phyloP scores from a whole-genome alignment of 1,140 invertebrate genomes.

The Calycopis cecrops region DNA sequence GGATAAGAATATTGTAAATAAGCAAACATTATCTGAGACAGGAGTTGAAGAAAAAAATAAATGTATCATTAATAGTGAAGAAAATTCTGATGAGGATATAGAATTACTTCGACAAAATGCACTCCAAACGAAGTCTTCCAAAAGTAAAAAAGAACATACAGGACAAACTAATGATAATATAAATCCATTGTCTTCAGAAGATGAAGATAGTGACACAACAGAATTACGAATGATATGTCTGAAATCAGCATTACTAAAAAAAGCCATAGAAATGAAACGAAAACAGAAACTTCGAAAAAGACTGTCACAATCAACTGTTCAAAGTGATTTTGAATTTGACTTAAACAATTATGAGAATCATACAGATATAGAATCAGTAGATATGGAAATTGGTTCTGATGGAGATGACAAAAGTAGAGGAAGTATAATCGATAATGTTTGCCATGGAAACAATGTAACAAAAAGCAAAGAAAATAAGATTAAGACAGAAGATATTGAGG shows the following conservation, averaged over 20 bases:
- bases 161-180: slow-evolving; percentile 26
- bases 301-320: slow-evolving; percentile 47
- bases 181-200: slow-evolving; percentile 39
- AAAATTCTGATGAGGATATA: slow-evolving; percentile 66
- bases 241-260: slow-evolving; percentile 66
- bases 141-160: slow-evolving; percentile 29
- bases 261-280: slow-evolving; percentile 69
- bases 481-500: slow-evolving; percentile 55
- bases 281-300: slow-evolving; percentile 59
- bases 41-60: slow-evolving; percentile 22
- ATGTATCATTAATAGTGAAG: slow-evolving; percentile 26
- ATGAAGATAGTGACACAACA: slow-evolving; percentile 67
- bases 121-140: slow-evolving; percentile 59
- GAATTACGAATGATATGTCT: slow-evolving; percentile 68
- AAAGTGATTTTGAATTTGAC: slow-evolving; percentile 37
- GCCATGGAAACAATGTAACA: slow-evolving; percentile 19
- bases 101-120: slow-evolving; percentile 63
- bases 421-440: slow-evolving; percentile 23
- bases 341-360: slow-evolving; percentile 34
- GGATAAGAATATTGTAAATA: slow-evolving; percentile 22
- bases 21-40: slow-evolving; percentile 34
- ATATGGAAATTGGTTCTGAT: slow-evolving; percentile 71
- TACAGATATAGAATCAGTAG: slow-evolving; percentile 67
- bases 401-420: slow-evolving; percentile 53
- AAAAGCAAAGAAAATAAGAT: slow-evolving; percentile 16